phyloP scores from a whole-genome alignment of 35 echinoderm and acorn worm genomes.

The Ptychodera flava region DNA sequence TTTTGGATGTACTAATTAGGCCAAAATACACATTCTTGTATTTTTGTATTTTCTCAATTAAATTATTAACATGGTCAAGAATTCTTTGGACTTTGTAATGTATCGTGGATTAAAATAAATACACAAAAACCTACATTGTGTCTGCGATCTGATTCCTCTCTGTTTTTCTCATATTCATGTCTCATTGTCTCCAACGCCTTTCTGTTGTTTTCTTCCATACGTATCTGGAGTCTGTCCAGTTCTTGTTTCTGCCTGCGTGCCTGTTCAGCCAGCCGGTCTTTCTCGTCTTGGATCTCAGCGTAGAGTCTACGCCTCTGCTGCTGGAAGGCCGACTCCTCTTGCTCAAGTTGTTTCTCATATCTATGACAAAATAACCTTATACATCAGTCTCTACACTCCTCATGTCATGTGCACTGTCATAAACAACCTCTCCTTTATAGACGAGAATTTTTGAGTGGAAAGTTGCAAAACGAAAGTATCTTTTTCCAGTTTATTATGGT shows the following conservation, averaged over 20 bases:
- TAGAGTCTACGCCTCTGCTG: slow-evolving; percentile 87
- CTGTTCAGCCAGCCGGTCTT: slow-evolving; percentile 79
- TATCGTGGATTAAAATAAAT: too few species aligned
- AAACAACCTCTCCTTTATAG: too few species aligned
- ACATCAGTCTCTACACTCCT: not conserved
- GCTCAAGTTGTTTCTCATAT: slow-evolving; percentile 94
- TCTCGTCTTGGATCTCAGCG: slow-evolving; percentile 86
- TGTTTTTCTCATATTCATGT: slow-evolving; percentile 78
- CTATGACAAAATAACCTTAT: not conserved
- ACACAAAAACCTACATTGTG: slow-evolving; percentile 47
- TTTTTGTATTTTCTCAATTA: too few species aligned
- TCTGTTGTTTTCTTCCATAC: slow-evolving; percentile 84
- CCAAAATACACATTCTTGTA: too few species aligned
- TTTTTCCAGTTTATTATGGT: too few species aligned
- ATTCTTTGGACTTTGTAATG: too few species aligned
- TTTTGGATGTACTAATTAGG: too few species aligned
- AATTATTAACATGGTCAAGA: too few species aligned
- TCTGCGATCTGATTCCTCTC: slow-evolving; percentile 84
- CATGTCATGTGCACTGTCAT: too few species aligned
- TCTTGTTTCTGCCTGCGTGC: slow-evolving; percentile 88
- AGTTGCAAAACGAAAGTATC: too few species aligned
- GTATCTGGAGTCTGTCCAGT: slow-evolving; percentile 58
- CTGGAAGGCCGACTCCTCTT: slow-evolving; percentile 88
- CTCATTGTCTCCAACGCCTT: slow-evolving; percentile 68
- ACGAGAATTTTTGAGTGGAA: too few species aligned